These are phyloP conservation scores for Sinopyrophorus schimmeli DNA, from an alignment of 2,888 invertebrate genomes.

Conservation along the genomic window DNA sequence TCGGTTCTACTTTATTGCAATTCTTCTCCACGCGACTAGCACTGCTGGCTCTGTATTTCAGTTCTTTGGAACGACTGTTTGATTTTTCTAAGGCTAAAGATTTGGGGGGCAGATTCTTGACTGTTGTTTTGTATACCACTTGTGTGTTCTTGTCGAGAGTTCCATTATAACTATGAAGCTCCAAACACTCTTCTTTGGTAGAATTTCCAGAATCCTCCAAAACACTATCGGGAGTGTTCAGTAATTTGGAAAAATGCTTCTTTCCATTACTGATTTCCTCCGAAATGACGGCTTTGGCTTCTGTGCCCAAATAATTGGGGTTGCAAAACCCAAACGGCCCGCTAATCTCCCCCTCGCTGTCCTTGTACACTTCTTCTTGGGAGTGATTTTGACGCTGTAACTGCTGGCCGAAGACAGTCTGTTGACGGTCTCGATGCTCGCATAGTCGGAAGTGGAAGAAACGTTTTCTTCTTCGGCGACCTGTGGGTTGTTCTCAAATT, in stretches of 20 bases:
- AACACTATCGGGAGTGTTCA: conserved; percentile 66
- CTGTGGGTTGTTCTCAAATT: conserved; percentile 60
- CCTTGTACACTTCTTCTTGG: conserved; percentile 46
- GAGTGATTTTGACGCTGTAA: conserved; percentile 55
- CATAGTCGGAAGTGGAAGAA: conserved; percentile 76
- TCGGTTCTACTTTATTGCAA: conserved; percentile 46
- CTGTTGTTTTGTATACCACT: conserved; percentile 47
- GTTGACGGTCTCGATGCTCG: conserved; percentile 71
- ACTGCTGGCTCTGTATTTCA: conserved; percentile 59
- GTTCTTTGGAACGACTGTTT: conserved; percentile 43
- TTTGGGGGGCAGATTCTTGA: conserved; percentile 54
- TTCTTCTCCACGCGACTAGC: conserved; percentile 61
- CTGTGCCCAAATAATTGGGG: conserved; percentile 74
- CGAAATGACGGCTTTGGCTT: conserved; percentile 55
- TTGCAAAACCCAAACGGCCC: conserved; percentile 71
- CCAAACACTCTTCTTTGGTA: conserved; percentile 43
- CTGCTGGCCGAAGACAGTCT: conserved; percentile 59
- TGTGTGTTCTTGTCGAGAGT: conserved; percentile 48
- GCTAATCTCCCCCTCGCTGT: conserved; percentile 45
- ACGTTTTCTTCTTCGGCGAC: conserved; percentile 61
- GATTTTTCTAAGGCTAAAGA: conserved; percentile 56
- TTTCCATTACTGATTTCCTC: conserved; percentile 34
- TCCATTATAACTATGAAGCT: conserved; percentile 50
- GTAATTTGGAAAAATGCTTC: conserved; percentile 51
- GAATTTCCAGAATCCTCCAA: conserved; percentile 21